phyloP scores from a whole-genome alignment of 53 echinoderm and acorn worm species.

The Luidia sarsii region DNA sequence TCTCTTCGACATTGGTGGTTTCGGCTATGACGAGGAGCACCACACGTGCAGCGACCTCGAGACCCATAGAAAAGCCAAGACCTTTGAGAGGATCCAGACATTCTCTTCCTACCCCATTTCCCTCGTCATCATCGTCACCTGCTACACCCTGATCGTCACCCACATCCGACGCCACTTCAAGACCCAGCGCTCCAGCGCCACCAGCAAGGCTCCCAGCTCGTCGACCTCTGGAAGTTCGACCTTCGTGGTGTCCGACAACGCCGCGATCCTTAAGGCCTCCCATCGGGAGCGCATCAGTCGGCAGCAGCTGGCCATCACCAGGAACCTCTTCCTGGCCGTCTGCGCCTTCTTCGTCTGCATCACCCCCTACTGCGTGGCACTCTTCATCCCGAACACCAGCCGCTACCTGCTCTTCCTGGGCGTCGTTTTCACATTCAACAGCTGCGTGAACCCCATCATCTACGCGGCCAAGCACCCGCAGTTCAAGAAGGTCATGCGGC shows the following conservation, averaged over 20 bases:
- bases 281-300: slow-evolving; percentile 22
- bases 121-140: slow-evolving; percentile 51
- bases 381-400: slow-evolving; percentile 55
- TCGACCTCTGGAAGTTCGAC: neutral
- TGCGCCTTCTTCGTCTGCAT: slow-evolving; percentile 62
- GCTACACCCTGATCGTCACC: slow-evolving; percentile 45
- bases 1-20: slow-evolving; percentile 43
- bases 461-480: too few relatives aligned
- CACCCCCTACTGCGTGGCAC: slow-evolving; percentile 56
- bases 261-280: slow-evolving; percentile 6
- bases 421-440: slow-evolving; percentile 45
- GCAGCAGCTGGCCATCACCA: slow-evolving; percentile 66
- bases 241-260: slow-evolving; percentile 20
- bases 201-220: neutral
- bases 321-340: slow-evolving; percentile 68
- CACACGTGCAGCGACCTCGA: slow-evolving; percentile 53
- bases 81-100: slow-evolving; percentile 40
- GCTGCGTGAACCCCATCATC: slow-evolving; percentile 66
- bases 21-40: slow-evolving; percentile 55
- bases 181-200: neutral
- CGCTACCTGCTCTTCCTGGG: slow-evolving; percentile 57
- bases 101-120: slow-evolving; percentile 37
- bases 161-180: slow-evolving; percentile 58
- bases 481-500: slow-evolving; percentile 52
- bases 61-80: slow-evolving; percentile 35